Conservation (phyloP, 1,140 invertebrate genomes). For the Arctopsyche grandis region DNA sequence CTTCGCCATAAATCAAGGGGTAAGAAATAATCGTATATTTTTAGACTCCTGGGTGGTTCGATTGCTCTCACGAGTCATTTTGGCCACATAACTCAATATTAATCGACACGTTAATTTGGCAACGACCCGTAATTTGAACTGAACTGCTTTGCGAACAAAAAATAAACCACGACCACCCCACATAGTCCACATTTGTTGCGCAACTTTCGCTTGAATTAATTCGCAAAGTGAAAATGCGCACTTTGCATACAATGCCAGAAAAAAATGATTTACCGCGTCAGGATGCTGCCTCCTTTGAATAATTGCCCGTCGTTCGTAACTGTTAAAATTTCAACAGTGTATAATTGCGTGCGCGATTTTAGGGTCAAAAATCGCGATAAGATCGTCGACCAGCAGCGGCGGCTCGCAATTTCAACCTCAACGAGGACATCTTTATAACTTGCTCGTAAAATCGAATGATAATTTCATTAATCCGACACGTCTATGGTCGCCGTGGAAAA, state of each 20-base stretch:
- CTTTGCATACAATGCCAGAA: too few species aligned
- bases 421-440: neutral
- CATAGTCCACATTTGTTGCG: neutral
- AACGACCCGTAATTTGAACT: neutral
- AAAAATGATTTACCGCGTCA: neutral
- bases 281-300: neutral
- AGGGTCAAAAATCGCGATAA: neutral
- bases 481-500: neutral
- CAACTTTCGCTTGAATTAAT: too few species aligned
- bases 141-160: neutral
- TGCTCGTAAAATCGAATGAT: neutral
- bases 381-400: neutral
- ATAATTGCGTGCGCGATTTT: neutral
- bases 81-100: neutral
- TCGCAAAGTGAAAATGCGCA: neutral
- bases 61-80: neutral
- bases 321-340: neutral
- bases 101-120: slow-evolving; percentile 2
- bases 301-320: neutral
- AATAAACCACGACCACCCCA: neutral
- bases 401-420: neutral
- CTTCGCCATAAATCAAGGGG: neutral
- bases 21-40: neutral
- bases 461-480: slow-evolving; percentile 10
- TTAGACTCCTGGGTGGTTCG: neutral